Evolutionary conservation across 2,113 vertebrate species (phyloP).

Genomic region (Micronycteris hirsuta): DNA sequence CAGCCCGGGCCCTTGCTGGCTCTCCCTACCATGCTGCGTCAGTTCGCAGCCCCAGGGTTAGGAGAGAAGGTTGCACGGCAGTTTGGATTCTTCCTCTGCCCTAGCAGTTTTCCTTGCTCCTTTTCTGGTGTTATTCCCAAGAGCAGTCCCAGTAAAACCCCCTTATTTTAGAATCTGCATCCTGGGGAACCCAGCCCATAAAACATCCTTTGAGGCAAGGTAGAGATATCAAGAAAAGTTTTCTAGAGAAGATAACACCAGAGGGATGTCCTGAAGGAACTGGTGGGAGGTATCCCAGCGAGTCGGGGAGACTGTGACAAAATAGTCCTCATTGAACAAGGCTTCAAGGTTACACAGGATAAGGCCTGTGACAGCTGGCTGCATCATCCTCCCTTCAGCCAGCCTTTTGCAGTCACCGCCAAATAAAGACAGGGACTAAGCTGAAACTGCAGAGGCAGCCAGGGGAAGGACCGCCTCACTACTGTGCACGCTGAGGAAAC

Average conservation of each 20-base stretch:
- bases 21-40: background rate
- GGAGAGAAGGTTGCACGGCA: background rate
- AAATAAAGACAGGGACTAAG: background rate
- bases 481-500: background rate
- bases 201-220: background rate
- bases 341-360: background rate
- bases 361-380: background rate
- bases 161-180: background rate
- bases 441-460: background rate
- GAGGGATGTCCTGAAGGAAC: background rate
- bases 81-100: background rate
- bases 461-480: background rate
- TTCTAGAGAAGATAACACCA: background rate
- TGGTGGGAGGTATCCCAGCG: background rate
- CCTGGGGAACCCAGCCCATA: background rate
- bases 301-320: background rate
- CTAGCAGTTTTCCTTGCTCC: background rate
- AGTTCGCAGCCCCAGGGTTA: background rate
- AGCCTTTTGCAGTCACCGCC: background rate
- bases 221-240: background rate
- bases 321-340: background rate
- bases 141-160: background rate
- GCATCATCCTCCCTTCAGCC: background rate
- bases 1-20: background rate
- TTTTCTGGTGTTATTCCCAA: background rate